Evolutionary conservation across 1,140 invertebrate genomes (phyloP).

Genomic region (Arctopsyche grandis): DNA sequence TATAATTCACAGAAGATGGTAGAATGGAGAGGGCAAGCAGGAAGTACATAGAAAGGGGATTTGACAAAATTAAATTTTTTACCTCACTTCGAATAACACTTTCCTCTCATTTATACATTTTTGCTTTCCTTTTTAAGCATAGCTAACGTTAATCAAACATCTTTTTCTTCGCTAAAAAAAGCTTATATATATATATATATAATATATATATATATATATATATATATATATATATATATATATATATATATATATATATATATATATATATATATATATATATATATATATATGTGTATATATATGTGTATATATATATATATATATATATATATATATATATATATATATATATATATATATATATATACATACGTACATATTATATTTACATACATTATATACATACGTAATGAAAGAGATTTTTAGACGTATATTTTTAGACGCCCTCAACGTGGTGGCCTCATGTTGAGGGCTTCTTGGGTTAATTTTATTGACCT

Average conservation of each 20-base stretch:
- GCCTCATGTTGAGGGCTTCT: too few relatives aligned
- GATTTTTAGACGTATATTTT: too few relatives aligned
- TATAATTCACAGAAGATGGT: too few relatives aligned
- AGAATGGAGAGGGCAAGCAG: too few relatives aligned
- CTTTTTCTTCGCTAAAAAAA: neutral
- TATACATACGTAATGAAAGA: neutral
- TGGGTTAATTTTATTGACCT: too few relatives aligned
- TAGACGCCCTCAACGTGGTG: too few relatives aligned
- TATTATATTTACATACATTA: too few relatives aligned
- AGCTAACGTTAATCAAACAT: neutral
- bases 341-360: neutral
- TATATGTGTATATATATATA: neutral
- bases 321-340: neutral
- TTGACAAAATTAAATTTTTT: too few relatives aligned
- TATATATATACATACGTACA: neutral
- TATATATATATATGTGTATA: neutral
- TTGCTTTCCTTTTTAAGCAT: neutral
- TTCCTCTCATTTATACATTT: neutral
- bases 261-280: neutral
- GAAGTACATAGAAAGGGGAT: too few relatives aligned
- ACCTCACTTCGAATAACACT: neutral
- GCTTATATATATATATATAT: too few relatives aligned
- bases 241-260: neutral
- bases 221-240: neutral
- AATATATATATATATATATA: too few relatives aligned